Evolutionary conservation across 1,140 invertebrate species (phyloP).

Genomic region (Drosophila arizonae): DNA sequence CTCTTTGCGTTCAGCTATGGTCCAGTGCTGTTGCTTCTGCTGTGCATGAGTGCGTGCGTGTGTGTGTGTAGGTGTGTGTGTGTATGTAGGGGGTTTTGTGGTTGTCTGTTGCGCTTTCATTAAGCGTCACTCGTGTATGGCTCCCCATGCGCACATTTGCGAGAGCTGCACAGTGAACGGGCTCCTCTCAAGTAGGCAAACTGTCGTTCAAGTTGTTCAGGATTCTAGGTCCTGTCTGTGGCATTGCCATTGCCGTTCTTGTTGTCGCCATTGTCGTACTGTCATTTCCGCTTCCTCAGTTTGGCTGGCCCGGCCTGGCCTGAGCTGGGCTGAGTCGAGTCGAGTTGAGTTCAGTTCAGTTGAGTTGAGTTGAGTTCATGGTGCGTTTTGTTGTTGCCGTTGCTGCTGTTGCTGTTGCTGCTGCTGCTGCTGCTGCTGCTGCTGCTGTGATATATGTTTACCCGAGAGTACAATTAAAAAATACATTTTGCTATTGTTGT

Average conservation of each 20-base stretch:
- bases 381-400: slow-evolving; percentile 40
- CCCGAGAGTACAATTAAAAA: slow-evolving; percentile 79
- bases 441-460: slow-evolving; percentile 72
- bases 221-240: slow-evolving; percentile 26
- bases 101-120: slow-evolving; percentile 78
- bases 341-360: slow-evolving; percentile 39
- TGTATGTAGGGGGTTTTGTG: slow-evolving; percentile 11
- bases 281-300: slow-evolving; percentile 75
- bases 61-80: slow-evolving; percentile 48
- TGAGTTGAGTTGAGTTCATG: slow-evolving; percentile 59
- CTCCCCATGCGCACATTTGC: slow-evolving; percentile 71
- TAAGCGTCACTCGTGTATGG: slow-evolving; percentile 74
- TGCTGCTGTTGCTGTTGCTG: background rate
- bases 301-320: slow-evolving; percentile 37
- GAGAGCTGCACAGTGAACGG: slow-evolving; percentile 28
- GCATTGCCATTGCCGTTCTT: slow-evolving; percentile 47
- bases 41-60: slow-evolving; percentile 35
- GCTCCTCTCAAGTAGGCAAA: slow-evolving; percentile 35
- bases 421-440: too few relatives aligned
- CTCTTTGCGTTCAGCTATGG: slow-evolving; percentile 5
- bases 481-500: slow-evolving; percentile 75
- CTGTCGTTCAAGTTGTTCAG: slow-evolving; percentile 27
- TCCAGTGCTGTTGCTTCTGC: slow-evolving; percentile 13
- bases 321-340: slow-evolving; percentile 29
- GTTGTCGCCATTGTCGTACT: slow-evolving; percentile 56